Evolutionary conservation across 2,888 invertebrate species (phyloP).

Genomic region (Piscicola geometra): DNA sequence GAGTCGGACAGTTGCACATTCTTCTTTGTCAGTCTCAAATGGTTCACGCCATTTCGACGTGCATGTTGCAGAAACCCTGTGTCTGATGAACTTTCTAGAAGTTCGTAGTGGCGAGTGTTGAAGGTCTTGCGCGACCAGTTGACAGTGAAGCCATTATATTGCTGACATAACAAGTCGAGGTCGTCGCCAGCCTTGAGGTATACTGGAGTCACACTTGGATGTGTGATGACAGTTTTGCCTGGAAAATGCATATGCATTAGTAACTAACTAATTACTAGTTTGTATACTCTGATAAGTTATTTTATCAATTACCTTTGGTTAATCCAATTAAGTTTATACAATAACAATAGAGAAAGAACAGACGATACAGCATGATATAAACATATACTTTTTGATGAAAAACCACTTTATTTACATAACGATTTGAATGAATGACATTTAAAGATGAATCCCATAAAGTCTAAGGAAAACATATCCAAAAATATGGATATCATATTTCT

Average conservation of each 20-base stretch:
- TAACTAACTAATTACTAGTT: not conserved
- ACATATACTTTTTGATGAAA: not conserved
- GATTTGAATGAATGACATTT: not conserved
- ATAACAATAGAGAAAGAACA: conserved; percentile 18
- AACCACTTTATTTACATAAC: not conserved
- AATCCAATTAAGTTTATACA: not conserved
- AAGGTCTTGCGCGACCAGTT: conserved; percentile 17
- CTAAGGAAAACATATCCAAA: conserved; percentile 1
- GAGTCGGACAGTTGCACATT: conserved; percentile 20
- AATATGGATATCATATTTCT: not conserved
- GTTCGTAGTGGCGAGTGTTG: conserved; percentile 12
- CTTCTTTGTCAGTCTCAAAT: conserved; percentile 25
- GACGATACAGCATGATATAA: conserved; percentile 18
- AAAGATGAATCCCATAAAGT: not conserved
- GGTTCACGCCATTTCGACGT: conserved; percentile 7
- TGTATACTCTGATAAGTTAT: not conserved
- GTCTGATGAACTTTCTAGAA: conserved; percentile 20
- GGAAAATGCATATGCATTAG: not conserved
- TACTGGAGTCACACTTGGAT: conserved; percentile 27
- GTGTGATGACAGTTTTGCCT: conserved; percentile 27
- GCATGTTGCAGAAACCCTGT: conserved; percentile 10
- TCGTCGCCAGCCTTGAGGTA: conserved; percentile 29
- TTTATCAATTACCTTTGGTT: conserved; percentile 10
- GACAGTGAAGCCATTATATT: conserved; percentile 26
- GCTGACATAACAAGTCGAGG: conserved; percentile 30